These are phyloP conservation scores for Scolopax rusticola DNA, from an alignment of 2,797 vertebrate species.

Conservation along the genomic window DNA sequence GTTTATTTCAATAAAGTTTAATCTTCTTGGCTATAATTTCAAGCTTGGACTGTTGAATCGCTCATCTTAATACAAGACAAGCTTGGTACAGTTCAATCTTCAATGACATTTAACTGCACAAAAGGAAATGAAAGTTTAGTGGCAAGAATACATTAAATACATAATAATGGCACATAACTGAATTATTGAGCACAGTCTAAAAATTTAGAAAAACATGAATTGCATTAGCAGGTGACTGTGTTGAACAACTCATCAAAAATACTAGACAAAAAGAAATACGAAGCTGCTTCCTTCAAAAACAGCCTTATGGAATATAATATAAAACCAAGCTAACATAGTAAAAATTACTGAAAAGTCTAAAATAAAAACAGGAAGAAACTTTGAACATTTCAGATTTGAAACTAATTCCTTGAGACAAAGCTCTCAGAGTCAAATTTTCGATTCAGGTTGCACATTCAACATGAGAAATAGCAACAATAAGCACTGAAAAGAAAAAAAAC, in stretches of 20 bases:
- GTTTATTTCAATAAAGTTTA: background rate
- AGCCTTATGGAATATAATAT: background rate
- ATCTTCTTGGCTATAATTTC: background rate
- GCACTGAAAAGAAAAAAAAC: background rate
- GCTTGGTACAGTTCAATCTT: background rate
- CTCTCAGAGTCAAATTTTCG: background rate
- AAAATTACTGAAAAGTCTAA: background rate
- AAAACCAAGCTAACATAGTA: background rate
- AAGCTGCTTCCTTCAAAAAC: background rate
- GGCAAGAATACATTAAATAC: constrained; percentile 13
- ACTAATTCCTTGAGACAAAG: background rate
- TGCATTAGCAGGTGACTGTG: background rate
- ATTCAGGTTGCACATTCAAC: background rate
- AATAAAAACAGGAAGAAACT: background rate
- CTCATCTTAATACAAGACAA: background rate
- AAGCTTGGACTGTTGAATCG: background rate
- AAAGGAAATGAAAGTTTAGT: constrained; percentile 48
- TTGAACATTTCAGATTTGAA: background rate
- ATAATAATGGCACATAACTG: constrained; percentile 12
- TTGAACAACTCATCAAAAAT: background rate
- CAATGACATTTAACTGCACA: constrained; percentile 30
- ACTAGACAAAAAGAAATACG: background rate
- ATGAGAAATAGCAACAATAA: background rate
- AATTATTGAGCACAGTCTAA: constrained; percentile 11
- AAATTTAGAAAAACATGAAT: background rate